Evolutionary conservation across 2,113 vertebrate genomes (phyloP), one percentile per base, ranked within the genome.

Genomic region (Catharus fuscescens): DNA sequence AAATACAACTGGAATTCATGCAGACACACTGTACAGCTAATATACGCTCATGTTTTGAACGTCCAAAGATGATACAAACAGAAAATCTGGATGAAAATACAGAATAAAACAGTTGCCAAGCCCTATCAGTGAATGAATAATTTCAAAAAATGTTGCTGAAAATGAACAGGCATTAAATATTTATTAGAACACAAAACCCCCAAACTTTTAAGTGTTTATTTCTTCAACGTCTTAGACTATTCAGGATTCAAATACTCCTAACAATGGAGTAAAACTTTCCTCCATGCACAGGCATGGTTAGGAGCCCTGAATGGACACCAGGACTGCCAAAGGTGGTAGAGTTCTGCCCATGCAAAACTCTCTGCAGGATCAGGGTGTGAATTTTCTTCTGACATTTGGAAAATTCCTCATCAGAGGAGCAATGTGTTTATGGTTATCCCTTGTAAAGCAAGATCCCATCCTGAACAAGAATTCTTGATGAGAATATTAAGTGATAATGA

Each of bases 1-100:
- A 95, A 97, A 95, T 95, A 93, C 95, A 97, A 88, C 81, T 79
- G 89, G 77, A 96, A 94, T 93, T 70, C 93, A 77, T 20, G 74
- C 86, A 88, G 72, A 54, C 86, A 88, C 32, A 20, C 23, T 32
- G 60, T 26, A 71, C 53, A 90, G 71, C 47, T 71, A 70, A 83
- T 14, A 38, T 14, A 38, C 36, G 48, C 36, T 86, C 47, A 60
- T 20, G 73, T 93, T 80, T 13, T 78, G 42, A 93, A 83, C 61
- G 61, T 21, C 48, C 32, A 71, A 36, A 57, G 59, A 74, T 13
- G 64, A 62, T 4, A 47, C 18, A 88, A 84, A 65, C 40, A 86
- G 80, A 72, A 76, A 78, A 88, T 93, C 40, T 77, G 80, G 86
- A 92, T 88, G 86, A 95, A 97, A 96, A 95, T 61, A 86, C 21